These are phyloP conservation scores for Florisuga fusca DNA, from an alignment of 2,797 vertebrate species.

Conservation along the genomic window DNA sequence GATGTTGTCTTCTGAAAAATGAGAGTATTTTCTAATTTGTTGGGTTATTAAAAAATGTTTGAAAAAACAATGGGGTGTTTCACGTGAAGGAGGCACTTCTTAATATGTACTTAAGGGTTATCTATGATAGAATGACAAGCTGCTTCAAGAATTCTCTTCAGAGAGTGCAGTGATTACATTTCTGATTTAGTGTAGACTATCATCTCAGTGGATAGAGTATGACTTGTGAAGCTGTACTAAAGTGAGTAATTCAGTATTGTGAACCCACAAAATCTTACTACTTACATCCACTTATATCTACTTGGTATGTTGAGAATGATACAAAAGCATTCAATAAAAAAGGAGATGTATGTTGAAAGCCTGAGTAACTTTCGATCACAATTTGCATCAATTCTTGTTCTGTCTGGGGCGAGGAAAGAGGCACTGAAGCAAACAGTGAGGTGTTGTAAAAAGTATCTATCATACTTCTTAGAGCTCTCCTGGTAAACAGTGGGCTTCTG, in stretches of 20 bases:
- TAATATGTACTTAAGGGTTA: accelerated
- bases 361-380: background rate
- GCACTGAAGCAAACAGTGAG: background rate
- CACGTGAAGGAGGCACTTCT: background rate
- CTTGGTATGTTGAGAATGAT: background rate
- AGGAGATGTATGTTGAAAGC: background rate
- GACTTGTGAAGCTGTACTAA: background rate
- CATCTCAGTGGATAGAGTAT: background rate
- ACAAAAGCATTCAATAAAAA: background rate
- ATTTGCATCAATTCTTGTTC: background rate
- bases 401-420: background rate
- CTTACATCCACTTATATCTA: background rate
- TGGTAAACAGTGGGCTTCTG: background rate
- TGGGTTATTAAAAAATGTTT: background rate
- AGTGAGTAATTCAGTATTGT: background rate
- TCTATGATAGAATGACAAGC: background rate
- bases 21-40: background rate
- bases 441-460: background rate
- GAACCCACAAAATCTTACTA: background rate
- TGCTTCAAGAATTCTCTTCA: background rate
- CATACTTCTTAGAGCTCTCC: background rate
- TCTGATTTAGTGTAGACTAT: background rate
- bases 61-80: background rate
- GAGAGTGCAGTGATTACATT: background rate
- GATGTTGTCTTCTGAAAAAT: too few species aligned